phyloP scores from a whole-genome alignment of 2,888 invertebrate genomes.

The Resseliella maxima region DNA sequence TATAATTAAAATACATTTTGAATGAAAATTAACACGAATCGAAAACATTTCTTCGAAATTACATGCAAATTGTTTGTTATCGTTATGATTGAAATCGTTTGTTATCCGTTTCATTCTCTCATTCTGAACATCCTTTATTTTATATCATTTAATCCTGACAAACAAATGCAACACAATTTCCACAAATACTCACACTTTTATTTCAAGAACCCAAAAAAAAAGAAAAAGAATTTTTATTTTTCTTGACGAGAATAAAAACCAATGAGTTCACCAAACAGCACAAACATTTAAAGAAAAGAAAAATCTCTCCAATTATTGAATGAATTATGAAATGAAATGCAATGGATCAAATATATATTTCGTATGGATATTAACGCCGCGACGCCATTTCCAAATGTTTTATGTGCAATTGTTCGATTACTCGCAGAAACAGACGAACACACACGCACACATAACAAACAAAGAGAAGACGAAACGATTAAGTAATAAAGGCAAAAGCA shows the following conservation, averaged over 20 bases:
- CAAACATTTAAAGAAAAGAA: no score
- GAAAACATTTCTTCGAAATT: no score
- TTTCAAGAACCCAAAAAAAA: no score
- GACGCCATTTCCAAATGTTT: conserved; percentile 53
- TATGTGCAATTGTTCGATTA: neutral
- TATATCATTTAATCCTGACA: conserved; percentile 17
- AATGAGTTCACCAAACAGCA: no score
- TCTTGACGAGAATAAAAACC: no score
- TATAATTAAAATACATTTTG: no score
- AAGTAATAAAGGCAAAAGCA: conserved; percentile 29
- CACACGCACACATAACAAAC: conserved; percentile 27
- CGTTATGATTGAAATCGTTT: no score
- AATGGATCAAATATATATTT: neutral
- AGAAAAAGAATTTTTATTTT: no score
- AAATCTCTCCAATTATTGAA: no score
- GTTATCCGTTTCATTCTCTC: neutral
- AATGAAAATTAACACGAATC: no score
- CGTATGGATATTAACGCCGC: conserved; percentile 48
- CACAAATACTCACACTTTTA: neutral
- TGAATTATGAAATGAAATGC: neutral
- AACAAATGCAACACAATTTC: neutral
- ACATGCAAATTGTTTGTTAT: no score
- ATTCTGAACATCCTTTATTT: neutral
- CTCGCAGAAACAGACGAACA: conserved; percentile 24
- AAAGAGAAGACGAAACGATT: conserved; percentile 26